phyloP scores from a whole-genome alignment of 2,797 vertebrate genomes.

The Fundulus diaphanus region DNA sequence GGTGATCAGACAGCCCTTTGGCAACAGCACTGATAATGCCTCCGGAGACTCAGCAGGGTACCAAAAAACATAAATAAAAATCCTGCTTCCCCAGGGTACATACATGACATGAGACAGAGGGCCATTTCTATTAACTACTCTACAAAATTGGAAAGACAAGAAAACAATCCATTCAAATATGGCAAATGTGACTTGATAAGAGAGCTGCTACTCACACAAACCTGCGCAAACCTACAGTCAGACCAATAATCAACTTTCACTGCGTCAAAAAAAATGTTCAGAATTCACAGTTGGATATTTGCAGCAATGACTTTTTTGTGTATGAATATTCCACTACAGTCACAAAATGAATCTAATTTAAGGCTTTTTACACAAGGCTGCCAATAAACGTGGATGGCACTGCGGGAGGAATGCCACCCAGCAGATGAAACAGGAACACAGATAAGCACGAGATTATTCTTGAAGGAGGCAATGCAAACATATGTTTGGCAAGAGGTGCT shows the following conservation, averaged over 20 bases:
- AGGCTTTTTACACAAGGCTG: neutral
- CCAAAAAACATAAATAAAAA: neutral
- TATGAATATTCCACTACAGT: too few relatives aligned
- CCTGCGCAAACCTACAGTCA: neutral
- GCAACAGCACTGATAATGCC: too few relatives aligned
- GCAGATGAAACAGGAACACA: neutral
- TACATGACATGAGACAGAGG: neutral
- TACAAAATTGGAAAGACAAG: neutral
- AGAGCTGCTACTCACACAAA: neutral
- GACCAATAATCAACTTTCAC: neutral
- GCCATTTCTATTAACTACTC: neutral
- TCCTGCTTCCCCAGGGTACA: neutral
- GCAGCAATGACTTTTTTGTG: too few relatives aligned
- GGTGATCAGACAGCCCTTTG: neutral
- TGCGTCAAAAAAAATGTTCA: too few relatives aligned
- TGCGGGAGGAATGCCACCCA: neutral
- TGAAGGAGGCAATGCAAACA: neutral
- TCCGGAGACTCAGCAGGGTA: neutral
- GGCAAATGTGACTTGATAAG: neutral
- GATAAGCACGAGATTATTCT: neutral
- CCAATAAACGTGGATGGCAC: neutral
- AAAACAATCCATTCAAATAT: neutral
- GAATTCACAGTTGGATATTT: too few relatives aligned
- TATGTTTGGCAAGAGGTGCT: neutral
- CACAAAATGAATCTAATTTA: neutral